Conservation (phyloP, 2,888 invertebrate genomes). For the Rhamphomyia laevipes region DNA sequence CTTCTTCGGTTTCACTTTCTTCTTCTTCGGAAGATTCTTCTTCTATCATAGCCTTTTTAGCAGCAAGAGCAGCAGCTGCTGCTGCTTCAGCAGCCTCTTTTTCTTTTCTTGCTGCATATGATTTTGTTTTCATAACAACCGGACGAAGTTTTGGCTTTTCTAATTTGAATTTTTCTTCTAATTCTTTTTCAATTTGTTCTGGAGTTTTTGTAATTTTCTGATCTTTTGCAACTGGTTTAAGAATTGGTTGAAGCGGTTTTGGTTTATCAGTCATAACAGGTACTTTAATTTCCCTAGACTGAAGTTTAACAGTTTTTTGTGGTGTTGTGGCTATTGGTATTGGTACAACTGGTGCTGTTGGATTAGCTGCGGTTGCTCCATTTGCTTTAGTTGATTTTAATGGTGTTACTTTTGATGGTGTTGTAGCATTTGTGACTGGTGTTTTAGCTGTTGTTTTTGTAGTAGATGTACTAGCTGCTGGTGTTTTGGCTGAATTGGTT, state of each 20-base stretch:
- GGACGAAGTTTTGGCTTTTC: conserved; percentile 34
- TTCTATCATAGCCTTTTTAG: background rate
- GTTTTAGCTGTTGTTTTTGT: conserved; percentile 19
- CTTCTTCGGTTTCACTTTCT: background rate
- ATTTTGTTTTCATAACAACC: conserved; percentile 26
- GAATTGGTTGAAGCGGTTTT: conserved; percentile 20
- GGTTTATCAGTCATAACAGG: conserved; percentile 27
- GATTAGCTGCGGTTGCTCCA: background rate
- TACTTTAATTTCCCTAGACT: conserved; percentile 33
- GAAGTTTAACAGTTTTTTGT: conserved; percentile 16
- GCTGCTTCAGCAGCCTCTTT: conserved; percentile 25
- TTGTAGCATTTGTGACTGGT: conserved; percentile 10
- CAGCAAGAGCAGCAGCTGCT: conserved; percentile 1
- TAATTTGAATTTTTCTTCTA: conserved; percentile 33
- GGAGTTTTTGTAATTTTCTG: conserved; percentile 20
- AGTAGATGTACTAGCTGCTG: conserved; percentile 7
- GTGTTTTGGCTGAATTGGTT: conserved; percentile 9
- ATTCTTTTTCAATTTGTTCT: conserved; percentile 25
- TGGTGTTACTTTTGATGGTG: conserved; percentile 32
- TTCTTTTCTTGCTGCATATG: conserved; percentile 28
- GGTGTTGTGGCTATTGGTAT: background rate
- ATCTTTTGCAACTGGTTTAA: conserved; percentile 13
- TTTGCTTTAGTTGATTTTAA: conserved; percentile 40
- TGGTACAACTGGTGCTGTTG: background rate
- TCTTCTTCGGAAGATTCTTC: conserved; percentile 6